These are phyloP conservation scores for Tinea trinotella DNA, from an alignment of 2,888 invertebrate species.

Conservation along the genomic window DNA sequence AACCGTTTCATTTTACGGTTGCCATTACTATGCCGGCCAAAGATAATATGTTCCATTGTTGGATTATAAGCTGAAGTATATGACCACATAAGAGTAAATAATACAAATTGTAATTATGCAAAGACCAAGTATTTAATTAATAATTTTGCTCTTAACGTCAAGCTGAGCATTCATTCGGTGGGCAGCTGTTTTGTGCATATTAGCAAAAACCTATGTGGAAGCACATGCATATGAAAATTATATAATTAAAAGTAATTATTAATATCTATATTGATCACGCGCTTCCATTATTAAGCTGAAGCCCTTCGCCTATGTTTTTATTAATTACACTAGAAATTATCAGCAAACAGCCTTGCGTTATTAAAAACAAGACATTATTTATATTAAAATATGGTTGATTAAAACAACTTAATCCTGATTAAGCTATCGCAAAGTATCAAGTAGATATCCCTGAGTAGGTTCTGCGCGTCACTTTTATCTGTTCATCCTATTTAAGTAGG, in stretches of 20 bases:
- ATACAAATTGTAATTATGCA: neutral
- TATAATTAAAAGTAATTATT: constrained; percentile 10
- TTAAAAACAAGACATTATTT: constrained; percentile 4
- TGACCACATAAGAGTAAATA: no score
- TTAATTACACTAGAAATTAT: constrained; percentile 4
- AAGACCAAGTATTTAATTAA: neutral
- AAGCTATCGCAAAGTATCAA: constrained; percentile 8
- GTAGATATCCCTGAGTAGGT: neutral
- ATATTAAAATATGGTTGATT: constrained; percentile 1
- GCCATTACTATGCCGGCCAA: no score
- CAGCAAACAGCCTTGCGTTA: neutral
- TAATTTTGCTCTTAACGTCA: neutral
- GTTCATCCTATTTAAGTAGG: constrained; percentile 37
- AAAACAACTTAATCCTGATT: constrained; percentile 15
- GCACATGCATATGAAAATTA: neutral
- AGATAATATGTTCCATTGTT: no score
- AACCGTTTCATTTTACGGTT: no score
- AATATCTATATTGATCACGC: neutral
- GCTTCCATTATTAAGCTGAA: neutral
- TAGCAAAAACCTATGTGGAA: neutral
- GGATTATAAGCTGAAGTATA: no score
- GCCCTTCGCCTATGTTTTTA: neutral
- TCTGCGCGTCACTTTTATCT: constrained; percentile 23
- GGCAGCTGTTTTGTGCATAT: constrained; percentile 3
- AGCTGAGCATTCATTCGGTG: neutral